A percentile compares a stretch with the other conserved stretches of the same genome.
Evolutionary conservation across 2,797 vertebrate genomes (phyloP).

Genomic region (Tenualosa thibaudeaui): DNA sequence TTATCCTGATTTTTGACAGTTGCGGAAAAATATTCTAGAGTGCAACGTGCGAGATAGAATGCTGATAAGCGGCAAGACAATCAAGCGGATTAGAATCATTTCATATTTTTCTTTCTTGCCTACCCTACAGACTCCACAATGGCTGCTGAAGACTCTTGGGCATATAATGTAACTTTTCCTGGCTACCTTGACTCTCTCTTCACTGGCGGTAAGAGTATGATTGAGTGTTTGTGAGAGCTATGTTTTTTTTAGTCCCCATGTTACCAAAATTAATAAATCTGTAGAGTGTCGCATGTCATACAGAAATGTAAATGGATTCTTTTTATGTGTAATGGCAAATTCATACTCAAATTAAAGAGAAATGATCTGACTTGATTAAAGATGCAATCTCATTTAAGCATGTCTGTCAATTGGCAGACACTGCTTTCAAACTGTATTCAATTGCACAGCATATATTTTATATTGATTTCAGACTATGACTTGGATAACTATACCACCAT

Average conservation of each 20-base stretch:
- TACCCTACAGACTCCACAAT: neutral
- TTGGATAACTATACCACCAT: neutral
- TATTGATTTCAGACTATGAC: accelerated
- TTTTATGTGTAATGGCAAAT: too few species aligned
- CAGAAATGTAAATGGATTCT: neutral
- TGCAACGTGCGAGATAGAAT: too few species aligned
- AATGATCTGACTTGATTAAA: too few species aligned
- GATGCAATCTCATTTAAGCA: neutral
- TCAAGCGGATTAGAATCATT: too few species aligned
- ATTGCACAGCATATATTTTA: neutral
- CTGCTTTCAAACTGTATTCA: neutral
- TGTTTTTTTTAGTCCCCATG: neutral
- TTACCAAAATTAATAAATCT: neutral
- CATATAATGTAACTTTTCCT: neutral
- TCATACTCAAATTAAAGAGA: too few species aligned
- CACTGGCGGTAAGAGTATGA: neutral
- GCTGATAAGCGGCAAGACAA: too few species aligned
- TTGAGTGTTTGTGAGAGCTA: neutral
- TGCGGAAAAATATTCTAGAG: too few species aligned
- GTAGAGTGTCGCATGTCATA: neutral
- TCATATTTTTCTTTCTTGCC: neutral
- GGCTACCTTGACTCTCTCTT: neutral
- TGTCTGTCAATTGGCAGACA: neutral
- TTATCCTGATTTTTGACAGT: too few species aligned
- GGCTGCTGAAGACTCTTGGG: neutral